phyloP scores from a whole-genome alignment of 1,140 invertebrate species.

The Eubasilissa regina region DNA sequence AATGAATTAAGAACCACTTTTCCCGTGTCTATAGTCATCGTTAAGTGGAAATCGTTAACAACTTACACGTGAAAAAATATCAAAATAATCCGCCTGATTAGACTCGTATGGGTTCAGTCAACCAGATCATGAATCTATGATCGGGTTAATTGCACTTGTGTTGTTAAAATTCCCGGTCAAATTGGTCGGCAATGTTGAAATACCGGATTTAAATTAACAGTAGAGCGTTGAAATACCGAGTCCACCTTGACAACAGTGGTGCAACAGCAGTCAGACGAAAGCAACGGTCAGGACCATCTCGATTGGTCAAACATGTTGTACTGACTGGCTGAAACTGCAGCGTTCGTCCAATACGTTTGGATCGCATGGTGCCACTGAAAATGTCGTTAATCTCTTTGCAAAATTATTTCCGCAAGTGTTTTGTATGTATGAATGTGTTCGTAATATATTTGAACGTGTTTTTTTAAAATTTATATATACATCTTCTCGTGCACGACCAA shows the following conservation, averaged over 20 bases:
- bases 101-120: too few species aligned
- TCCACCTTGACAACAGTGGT: neutral
- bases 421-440: neutral
- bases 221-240: neutral
- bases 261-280: neutral
- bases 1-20: conserved; percentile 24
- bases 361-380: conserved; percentile 1
- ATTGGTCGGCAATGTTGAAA: too few species aligned
- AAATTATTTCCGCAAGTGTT: conserved; percentile 13
- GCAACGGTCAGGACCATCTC: conserved; percentile 16
- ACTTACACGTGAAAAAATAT: neutral
- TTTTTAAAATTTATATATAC: too few species aligned
- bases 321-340: neutral
- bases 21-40: conserved; percentile 34
- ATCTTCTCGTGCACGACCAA: too few species aligned
- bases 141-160: too few species aligned
- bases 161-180: too few species aligned
- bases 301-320: neutral
- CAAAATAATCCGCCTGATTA: neutral
- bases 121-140: too few species aligned
- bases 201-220: too few species aligned
- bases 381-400: conserved; percentile 2
- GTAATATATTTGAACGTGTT: too few species aligned
- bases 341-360: neutral
- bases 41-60: neutral